phyloP scores from a whole-genome alignment of 2,113 vertebrate species.

The Bos javanicus region DNA sequence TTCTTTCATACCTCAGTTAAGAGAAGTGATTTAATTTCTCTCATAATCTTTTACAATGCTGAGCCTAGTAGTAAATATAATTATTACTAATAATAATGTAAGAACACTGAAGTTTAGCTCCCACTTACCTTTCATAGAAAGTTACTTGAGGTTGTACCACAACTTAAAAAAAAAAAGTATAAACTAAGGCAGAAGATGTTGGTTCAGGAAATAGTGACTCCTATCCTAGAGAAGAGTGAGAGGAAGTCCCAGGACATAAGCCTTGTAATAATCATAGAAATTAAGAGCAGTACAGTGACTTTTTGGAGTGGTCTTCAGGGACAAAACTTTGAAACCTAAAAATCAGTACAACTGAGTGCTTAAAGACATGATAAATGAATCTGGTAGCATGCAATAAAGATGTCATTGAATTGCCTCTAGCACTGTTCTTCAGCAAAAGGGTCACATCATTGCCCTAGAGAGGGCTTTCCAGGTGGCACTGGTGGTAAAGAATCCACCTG shows the following conservation, averaged over 20 bases:
- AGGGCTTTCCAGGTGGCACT: neutral
- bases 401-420: neutral
- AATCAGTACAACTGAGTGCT: neutral
- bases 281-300: neutral
- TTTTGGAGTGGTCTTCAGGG: neutral
- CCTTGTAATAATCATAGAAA: neutral
- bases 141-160: neutral
- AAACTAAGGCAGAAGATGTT: neutral
- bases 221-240: neutral
- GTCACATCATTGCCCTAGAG: neutral
- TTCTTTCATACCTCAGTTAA: neutral
- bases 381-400: neutral
- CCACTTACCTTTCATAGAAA: neutral
- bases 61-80: neutral
- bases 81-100: neutral
- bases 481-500: neutral
- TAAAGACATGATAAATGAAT: neutral
- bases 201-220: neutral
- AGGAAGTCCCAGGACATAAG: neutral
- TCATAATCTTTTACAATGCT: neutral
- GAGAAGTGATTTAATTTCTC: neutral
- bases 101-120: neutral
- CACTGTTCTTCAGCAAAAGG: neutral
- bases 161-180: neutral
- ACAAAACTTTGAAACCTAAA: neutral